Conservation (phyloP, 2,797 vertebrate genomes). For the Hemitrygon akajei region DNA sequence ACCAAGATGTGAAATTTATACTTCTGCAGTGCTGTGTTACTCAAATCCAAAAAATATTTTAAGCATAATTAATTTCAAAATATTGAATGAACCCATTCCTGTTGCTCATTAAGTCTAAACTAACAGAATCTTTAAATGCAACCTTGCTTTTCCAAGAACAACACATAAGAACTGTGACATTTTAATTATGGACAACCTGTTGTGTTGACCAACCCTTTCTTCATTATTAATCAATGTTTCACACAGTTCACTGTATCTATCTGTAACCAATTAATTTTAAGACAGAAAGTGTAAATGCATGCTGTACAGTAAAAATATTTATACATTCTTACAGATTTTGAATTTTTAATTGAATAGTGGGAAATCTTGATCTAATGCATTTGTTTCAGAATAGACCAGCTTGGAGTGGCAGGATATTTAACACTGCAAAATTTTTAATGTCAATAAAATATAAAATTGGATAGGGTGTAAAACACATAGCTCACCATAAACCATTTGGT, state of each 20-base stretch:
- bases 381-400: neutral
- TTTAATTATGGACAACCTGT: slow-evolving; percentile 8
- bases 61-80: neutral
- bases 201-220: neutral
- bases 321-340: neutral
- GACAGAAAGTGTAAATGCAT: neutral
- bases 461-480: neutral
- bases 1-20: neutral
- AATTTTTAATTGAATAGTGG: neutral
- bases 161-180: neutral
- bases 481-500: too few species aligned
- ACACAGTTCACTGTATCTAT: neutral
- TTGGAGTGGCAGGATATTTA: neutral
- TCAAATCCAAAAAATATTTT: neutral
- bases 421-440: neutral
- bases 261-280: neutral
- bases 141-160: neutral
- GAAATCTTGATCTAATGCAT: neutral
- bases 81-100: neutral
- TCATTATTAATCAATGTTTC: slow-evolving; percentile 21
- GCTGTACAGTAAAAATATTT: neutral
- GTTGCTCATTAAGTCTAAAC: neutral
- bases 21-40: neutral
- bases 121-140: neutral
- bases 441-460: neutral